Base-by-base conservation (phyloP, 2,888 invertebrate genomes). In the Augochlorella aurata region DNA sequence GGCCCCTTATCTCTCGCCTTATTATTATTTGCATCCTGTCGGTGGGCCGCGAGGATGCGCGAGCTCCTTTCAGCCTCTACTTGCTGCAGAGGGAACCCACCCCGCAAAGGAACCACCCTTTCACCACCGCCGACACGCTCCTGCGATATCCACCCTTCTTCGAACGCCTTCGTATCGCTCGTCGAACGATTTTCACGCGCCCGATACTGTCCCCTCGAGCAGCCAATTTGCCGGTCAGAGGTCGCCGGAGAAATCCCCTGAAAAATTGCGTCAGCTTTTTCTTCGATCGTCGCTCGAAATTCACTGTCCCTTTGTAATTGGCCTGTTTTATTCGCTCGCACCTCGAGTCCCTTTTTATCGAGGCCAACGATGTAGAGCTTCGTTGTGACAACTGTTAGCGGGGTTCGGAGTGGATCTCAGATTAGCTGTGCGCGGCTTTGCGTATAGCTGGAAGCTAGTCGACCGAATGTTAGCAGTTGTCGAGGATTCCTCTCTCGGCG, bases 21-120 rank as follows among this genome's bases (percentile, higher is more conserved):
- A 83, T 83, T 85, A 83, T 83, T 83, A 83, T 81, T 85, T 76
- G 77, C 84, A 81, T 81, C 84, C 83, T 84, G 83, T 68, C 66
- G 50, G 47, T 49, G 29, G 24, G 24, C 65, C 73, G 63, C 80
- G 73, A 75, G 47, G 24, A 21, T 21, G 14, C 14, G 24, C 21
- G 10, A 12, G 21, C 12, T 58, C 63, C 47, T 63, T n/a, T 61
- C 54, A 67, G 63, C 47, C 44, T 14, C 50, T 58, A 61, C 68
- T 72, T 72, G 61, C 68, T 58, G 29, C 14, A 38, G 38, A 38
- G 3, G 7, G 38, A 38, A 38, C 7, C 38, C 38, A 38, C 38
- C 38, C 38, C 38, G 38, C 38, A 38, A 38, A 38, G 61, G 16
- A 61, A 29, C 24, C 29, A 7, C 14, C 16, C 61, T 61, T 58